Conservation (phyloP, 2,888 invertebrate species). For the Drepanosiphum platanoidis region DNA sequence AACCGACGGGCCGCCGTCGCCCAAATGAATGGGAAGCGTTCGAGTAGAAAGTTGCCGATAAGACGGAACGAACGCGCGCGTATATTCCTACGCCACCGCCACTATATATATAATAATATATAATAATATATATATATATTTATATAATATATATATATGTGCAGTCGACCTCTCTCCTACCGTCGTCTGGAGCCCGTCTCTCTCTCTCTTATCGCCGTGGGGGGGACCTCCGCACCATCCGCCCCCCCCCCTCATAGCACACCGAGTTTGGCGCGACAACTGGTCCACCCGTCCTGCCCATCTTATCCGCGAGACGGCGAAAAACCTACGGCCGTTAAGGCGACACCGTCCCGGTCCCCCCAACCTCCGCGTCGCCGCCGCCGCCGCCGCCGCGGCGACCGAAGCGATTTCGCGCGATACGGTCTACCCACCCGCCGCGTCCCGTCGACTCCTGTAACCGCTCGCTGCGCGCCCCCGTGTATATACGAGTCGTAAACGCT, state of each 20-base stretch:
- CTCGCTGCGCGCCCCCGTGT: not conserved
- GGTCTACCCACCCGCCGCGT: not conserved
- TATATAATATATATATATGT: slow-evolving; percentile 10
- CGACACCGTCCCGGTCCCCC: not conserved
- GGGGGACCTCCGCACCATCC: slow-evolving; percentile 15
- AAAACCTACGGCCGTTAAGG: slow-evolving; percentile 14
- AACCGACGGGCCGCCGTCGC: slow-evolving; percentile 51
- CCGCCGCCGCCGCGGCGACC: not conserved
- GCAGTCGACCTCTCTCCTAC: not conserved
- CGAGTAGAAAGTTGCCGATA: slow-evolving; percentile 62
- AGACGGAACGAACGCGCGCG: slow-evolving; percentile 58
- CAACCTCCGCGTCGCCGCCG: not conserved
- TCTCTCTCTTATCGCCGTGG: slow-evolving; percentile 53
- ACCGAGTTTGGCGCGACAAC: slow-evolving; percentile 51
- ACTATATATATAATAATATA: slow-evolving; percentile 15
- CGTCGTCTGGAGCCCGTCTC: not conserved
- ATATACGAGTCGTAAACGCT: not conserved
- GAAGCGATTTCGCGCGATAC: slow-evolving; percentile 28
- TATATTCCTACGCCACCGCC: not conserved
- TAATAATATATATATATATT: slow-evolving; percentile 10
- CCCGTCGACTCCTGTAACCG: not conserved
- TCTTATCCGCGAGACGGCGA: not conserved
- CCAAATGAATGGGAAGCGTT: slow-evolving; percentile 60
- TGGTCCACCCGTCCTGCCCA: slow-evolving; percentile 15
- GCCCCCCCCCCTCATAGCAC: not conserved